Percentiles rank a stretch among this genome's conserved stretches.
phyloP scores from a whole-genome alignment of 2,888 invertebrate species.

The Tholera decimalis region DNA sequence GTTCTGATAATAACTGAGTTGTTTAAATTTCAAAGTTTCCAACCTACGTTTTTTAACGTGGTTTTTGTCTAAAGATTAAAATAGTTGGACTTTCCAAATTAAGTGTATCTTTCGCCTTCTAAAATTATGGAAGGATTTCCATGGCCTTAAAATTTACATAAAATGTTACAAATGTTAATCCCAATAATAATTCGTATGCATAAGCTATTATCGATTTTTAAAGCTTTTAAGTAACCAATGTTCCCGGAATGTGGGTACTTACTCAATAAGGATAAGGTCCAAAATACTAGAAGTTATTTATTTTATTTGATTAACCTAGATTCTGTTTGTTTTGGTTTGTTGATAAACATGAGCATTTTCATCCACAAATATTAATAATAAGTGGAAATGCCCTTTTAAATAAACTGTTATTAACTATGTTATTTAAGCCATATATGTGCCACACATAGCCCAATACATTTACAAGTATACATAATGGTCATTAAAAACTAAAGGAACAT shows the following conservation, averaged over 20 bases:
- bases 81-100: slow-evolving; percentile 20
- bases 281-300: slow-evolving; percentile 2
- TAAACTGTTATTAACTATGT: slow-evolving; percentile 3
- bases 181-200: slow-evolving; percentile 27
- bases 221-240: slow-evolving; percentile 7
- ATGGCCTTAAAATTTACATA: background rate
- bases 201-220: slow-evolving; percentile 56
- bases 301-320: slow-evolving; percentile 10
- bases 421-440: background rate
- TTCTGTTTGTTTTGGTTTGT: slow-evolving; percentile 35
- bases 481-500: background rate
- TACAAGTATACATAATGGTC: background rate
- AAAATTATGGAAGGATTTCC: slow-evolving; percentile 6
- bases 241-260: slow-evolving; percentile 21
- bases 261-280: background rate
- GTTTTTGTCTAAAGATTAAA: slow-evolving; percentile 41
- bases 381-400: slow-evolving; percentile 9
- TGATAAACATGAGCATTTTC: slow-evolving; percentile 40
- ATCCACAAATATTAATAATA: slow-evolving; percentile 8
- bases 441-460: background rate
- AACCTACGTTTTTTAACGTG: slow-evolving; percentile 60
- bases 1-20: slow-evolving; percentile 33
- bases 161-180: slow-evolving; percentile 14
- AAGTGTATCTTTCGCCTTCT: background rate
- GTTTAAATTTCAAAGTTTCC: slow-evolving; percentile 54